Conservation (phyloP, 2,888 invertebrate genomes). For the Xestia c-nigrum region DNA sequence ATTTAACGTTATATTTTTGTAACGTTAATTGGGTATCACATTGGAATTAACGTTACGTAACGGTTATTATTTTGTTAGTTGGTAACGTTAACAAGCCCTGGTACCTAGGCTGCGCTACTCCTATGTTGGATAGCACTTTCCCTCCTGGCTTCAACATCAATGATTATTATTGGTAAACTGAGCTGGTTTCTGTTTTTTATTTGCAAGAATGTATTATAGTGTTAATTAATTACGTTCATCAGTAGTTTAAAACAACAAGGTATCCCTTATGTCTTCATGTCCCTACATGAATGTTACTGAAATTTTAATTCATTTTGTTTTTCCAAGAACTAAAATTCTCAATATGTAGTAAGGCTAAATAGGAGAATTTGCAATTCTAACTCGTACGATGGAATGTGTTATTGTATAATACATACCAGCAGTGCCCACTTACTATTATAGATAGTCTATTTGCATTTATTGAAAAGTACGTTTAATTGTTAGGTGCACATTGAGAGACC, state of each 20-base stretch:
- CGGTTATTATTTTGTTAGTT: too few relatives aligned
- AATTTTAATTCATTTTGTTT: neutral
- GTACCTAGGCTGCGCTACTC: neutral
- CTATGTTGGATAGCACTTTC: neutral
- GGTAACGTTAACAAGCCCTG: too few relatives aligned
- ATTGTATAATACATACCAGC: neutral
- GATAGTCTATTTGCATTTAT: neutral
- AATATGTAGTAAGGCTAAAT: neutral
- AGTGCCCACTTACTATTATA: neutral
- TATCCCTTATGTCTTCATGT: too few relatives aligned
- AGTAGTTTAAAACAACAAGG: neutral
- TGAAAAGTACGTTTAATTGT: constrained; percentile 4
- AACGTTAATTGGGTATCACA: too few relatives aligned
- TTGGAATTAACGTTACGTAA: too few relatives aligned
- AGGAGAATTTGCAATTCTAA: constrained; percentile 10
- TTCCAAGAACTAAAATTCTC: neutral
- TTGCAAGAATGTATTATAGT: neutral
- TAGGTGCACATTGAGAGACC: constrained; percentile 13
- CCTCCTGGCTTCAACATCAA: neutral
- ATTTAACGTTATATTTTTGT: too few relatives aligned
- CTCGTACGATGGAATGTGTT: constrained; percentile 4
- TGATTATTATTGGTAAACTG: neutral
- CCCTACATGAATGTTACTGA: neutral
- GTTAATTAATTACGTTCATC: neutral
- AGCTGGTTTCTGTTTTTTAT: neutral